Percentiles rank a stretch among this genome's conserved stretches.
These are phyloP conservation scores for Platyura marginata DNA, from an alignment of 1,140 invertebrate genomes.

Conservation along the genomic window DNA sequence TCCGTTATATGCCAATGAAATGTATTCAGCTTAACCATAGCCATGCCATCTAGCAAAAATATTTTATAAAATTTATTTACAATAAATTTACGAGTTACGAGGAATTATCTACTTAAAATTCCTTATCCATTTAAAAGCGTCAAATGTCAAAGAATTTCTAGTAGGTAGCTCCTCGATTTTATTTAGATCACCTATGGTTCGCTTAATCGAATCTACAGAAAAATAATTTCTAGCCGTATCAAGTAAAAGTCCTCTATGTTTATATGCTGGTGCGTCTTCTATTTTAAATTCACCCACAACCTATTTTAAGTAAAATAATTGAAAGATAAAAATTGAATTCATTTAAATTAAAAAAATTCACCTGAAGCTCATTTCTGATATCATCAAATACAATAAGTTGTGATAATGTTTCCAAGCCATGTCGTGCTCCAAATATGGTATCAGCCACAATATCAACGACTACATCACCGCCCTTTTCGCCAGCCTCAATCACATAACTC, in stretches of 20 bases:
- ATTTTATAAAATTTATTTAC: constrained; percentile 1
- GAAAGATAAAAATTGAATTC: not conserved
- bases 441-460: constrained; percentile 37
- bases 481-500: constrained; percentile 39
- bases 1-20: constrained; percentile 88
- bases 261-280: constrained; percentile 47
- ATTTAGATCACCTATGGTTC: constrained; percentile 37
- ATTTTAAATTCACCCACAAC: constrained; percentile 40
- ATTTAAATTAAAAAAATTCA: too few relatives aligned
- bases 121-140: too few relatives aligned
- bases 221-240: constrained; percentile 64
- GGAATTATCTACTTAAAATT: too few relatives aligned
- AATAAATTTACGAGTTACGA: not conserved
- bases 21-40: constrained; percentile 60
- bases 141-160: too few relatives aligned
- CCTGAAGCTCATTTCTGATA: constrained; percentile 16
- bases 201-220: constrained; percentile 42
- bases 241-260: constrained; percentile 54
- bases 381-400: constrained; percentile 59
- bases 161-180: too few relatives aligned
- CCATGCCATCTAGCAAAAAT: constrained; percentile 45
- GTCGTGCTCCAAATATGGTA: constrained; percentile 53
- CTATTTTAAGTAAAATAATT: constrained; percentile 18
- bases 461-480: constrained; percentile 27
- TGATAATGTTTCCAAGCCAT: constrained; percentile 58